Evolutionary conservation across 37 sponge, comb jelly and placozoan genomes (phyloP), one percentile per base, ranked within the genome.

Genomic region (Aphrocallistes beatrix): DNA sequence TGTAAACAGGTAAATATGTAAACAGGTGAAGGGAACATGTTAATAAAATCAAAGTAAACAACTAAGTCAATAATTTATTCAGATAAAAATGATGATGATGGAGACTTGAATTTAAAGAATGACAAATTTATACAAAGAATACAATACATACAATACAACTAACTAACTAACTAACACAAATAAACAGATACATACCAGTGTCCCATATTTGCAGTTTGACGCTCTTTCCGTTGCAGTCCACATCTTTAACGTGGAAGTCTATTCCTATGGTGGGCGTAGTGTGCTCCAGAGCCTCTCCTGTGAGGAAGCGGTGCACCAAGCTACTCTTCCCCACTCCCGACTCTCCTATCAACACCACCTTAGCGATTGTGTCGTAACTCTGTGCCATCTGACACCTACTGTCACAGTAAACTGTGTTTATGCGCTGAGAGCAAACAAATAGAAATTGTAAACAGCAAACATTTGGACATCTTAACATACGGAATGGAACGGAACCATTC

Each of bases 201-300:
- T 60, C 75, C 75, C 75, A 60, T 60, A 60, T 60, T 13, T 60
- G 75, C n/a, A 60, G 34, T 13, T 60, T 60, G 10, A 60, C 75
- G n/a, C 28, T 60, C 34, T 60, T 60, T 13, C 75, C 75, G n/a
- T 60, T 60, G n/a, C 75, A 60, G 6, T 60, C 75, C 75, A 60
- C 75, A 60, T 60, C 75, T 60, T 30, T 60, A 1, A 60, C 75
- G n/a, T 60, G 75, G 21, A 60, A 60, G 34, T 60, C 75, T 60
- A 60, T 60, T 3, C 75, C 75, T 32, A 60, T 60, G 34, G 75
- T 60, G 8, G 75, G 75, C n/a, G 75, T 60, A 3, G 75, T 60
- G 21, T 28, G 10, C 34, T 60, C 75, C n/a, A 60, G 21, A 19
- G 28, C 10, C 10, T 13, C n/a, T 32, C 75, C 75, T 1, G 75